Conservation (phyloP, 2,888 invertebrate species). For the Herminia tarsipennalis region DNA sequence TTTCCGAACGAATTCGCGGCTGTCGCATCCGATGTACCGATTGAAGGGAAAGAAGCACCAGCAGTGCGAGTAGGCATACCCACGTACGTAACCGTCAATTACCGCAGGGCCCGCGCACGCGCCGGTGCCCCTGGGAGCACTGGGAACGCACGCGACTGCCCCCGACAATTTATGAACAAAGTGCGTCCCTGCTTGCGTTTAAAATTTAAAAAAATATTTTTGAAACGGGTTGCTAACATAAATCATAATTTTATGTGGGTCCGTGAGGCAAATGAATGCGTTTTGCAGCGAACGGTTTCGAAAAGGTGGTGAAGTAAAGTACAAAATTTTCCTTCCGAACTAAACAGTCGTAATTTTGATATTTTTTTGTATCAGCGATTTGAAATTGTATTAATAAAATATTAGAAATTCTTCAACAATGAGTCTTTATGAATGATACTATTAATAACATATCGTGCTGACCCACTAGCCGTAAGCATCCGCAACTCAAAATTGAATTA, state of each 20-base stretch:
- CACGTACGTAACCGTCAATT: constrained; percentile 66
- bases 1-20: constrained; percentile 64
- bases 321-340: no score
- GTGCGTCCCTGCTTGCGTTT: constrained; percentile 44
- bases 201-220: constrained; percentile 45
- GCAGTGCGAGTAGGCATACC: constrained; percentile 50
- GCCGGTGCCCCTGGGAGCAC: constrained; percentile 68
- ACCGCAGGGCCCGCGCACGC: constrained; percentile 67
- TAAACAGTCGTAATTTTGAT: no score
- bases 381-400: no score
- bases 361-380: no score
- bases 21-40: constrained; percentile 76
- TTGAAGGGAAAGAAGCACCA: constrained; percentile 72
- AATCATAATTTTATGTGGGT: constrained; percentile 23
- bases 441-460: constrained; percentile 31
- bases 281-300: neutral
- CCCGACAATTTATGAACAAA: constrained; percentile 72
- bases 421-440: constrained; percentile 15
- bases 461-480: constrained; percentile 46
- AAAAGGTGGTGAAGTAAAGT: no score
- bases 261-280: neutral
- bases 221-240: constrained; percentile 21
- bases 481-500: constrained; percentile 44
- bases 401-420: constrained; percentile 7
- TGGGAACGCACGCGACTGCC: constrained; percentile 68